phyloP scores from a whole-genome alignment of 2,888 invertebrate genomes.

The Syrista parreyssii region DNA sequence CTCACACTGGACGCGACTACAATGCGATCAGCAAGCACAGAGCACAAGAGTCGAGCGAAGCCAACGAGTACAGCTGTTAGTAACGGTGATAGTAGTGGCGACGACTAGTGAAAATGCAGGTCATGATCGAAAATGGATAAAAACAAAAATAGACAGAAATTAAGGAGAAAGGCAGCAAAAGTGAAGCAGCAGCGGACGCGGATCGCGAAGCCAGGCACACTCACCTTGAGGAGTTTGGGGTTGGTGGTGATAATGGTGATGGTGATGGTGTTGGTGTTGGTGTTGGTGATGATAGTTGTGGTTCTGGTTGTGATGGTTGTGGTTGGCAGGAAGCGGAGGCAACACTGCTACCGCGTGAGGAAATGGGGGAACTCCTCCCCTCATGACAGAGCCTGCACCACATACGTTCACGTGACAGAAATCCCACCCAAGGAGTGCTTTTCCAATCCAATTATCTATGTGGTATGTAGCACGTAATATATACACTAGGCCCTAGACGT shows the following conservation, averaged over 20 bases:
- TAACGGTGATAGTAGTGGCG: not conserved
- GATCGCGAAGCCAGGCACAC: slow-evolving; percentile 23
- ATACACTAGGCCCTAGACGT: not conserved
- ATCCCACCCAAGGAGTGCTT: not conserved
- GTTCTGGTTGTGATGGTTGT: slow-evolving; percentile 58
- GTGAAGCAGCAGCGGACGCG: not conserved
- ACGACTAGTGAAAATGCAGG: not conserved
- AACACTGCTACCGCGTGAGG: slow-evolving; percentile 73
- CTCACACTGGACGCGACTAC: not conserved
- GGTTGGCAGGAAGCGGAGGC: slow-evolving; percentile 68
- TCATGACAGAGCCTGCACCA: slow-evolving; percentile 62
- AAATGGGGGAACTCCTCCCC: slow-evolving; percentile 65
- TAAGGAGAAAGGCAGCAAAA: not conserved
- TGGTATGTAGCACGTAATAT: not conserved
- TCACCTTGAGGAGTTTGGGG: slow-evolving; percentile 62
- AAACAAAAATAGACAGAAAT: not conserved
- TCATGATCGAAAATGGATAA: not conserved
- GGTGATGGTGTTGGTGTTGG: slow-evolving; percentile 42
- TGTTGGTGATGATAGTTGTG: slow-evolving; percentile 51
- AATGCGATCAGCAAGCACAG: not conserved
- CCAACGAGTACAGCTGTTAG: not conserved
- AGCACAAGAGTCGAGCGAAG: not conserved
- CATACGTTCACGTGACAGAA: slow-evolving; percentile 30
- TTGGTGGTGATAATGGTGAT: slow-evolving; percentile 52
- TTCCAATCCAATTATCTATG: not conserved